Percentiles rank a stretch among this genome's conserved stretches.
Evolutionary conservation across 2,113 vertebrate genomes (phyloP).

Genomic region (Apodemus speciosus): DNA sequence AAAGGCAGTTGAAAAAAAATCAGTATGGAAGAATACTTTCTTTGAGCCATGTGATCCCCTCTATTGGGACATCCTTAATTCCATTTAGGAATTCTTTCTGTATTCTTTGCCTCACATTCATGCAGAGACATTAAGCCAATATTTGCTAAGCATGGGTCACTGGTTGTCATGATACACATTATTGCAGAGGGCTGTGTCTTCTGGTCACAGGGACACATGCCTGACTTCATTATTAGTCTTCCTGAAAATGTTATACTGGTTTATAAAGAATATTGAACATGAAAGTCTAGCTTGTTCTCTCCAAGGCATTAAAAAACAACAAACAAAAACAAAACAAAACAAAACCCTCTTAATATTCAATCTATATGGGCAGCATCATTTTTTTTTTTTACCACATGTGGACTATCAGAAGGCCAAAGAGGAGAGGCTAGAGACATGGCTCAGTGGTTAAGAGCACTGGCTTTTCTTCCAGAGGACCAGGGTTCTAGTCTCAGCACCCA

Average conservation of each 20-base stretch:
- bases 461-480: too few species aligned
- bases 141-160: constrained; percentile 14
- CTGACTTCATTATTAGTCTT: constrained; percentile 39
- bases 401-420: constrained; percentile 3
- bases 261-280: neutral
- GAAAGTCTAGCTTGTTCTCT: neutral
- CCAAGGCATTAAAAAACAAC: neutral
- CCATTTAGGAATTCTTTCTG: neutral
- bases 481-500: too few species aligned
- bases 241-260: constrained; percentile 20
- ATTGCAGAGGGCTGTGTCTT: neutral
- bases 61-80: constrained; percentile 8
- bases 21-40: neutral
- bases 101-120: neutral
- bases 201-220: constrained; percentile 31
- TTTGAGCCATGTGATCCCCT: neutral
- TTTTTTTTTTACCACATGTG: neutral
- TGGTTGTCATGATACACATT: neutral
- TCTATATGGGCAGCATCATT: neutral
- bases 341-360: neutral
- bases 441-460: too few species aligned
- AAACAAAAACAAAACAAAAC: neutral
- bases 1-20: constrained; percentile 1
- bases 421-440: too few species aligned
- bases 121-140: constrained; percentile 19